A percentile compares a stretch with the other conserved stretches of the same genome.
phyloP scores from a whole-genome alignment of 2,113 vertebrate genomes.

The Chaenogobius annularis region DNA sequence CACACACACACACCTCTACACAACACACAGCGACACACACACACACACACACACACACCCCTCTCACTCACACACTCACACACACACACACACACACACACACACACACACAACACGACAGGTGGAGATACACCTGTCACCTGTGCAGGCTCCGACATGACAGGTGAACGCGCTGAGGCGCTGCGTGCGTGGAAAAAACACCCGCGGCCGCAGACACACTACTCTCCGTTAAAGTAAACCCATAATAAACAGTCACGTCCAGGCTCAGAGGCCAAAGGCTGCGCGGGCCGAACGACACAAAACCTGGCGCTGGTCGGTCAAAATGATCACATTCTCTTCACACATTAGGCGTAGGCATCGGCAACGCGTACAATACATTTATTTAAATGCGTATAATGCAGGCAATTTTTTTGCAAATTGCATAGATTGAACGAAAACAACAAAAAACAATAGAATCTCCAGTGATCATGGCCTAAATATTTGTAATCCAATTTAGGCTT shows the following conservation, averaged over 20 bases:
- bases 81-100: no score
- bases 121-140: conserved; percentile 3
- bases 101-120: conserved; percentile 17
- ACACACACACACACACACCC: conserved; percentile 14
- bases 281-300: no score
- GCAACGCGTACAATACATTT: not conserved
- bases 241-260: not conserved
- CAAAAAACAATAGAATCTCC: not conserved
- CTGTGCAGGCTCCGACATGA: conserved; percentile 59
- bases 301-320: no score
- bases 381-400: not conserved
- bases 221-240: not conserved
- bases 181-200: conserved; percentile 55
- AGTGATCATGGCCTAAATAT: not conserved
- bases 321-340: not conserved
- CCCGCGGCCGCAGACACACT: not conserved
- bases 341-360: not conserved
- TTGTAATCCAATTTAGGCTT: no score
- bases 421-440: not conserved
- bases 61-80: no score
- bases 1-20: conserved; percentile 2
- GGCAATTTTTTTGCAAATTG: not conserved
- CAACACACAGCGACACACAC: conserved; percentile 6
- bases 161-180: conserved; percentile 66
- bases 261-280: not conserved